Percentiles rank a stretch among this genome's conserved stretches.
Conservation (phyloP, 2,113 vertebrate genomes). For the Pan paniscus region DNA sequence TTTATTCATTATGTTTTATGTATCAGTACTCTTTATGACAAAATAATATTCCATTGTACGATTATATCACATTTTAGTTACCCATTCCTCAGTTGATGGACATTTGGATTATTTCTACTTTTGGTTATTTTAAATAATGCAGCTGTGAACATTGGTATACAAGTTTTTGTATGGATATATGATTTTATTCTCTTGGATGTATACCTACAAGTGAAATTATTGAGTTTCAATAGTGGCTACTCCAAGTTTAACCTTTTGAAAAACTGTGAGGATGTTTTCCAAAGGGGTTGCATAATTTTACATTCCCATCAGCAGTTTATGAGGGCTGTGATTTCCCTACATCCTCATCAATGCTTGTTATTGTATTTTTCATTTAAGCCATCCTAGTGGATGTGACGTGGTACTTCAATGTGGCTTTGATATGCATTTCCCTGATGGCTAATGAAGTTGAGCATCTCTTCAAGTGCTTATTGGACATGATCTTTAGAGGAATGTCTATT, state of each 20-base stretch:
- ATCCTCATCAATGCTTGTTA: neutral
- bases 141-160: neutral
- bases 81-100: neutral
- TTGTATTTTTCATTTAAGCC: neutral
- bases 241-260: neutral
- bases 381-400: no score
- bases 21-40: neutral
- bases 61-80: neutral
- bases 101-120: neutral
- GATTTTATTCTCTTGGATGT: neutral
- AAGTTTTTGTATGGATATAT: neutral
- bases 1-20: neutral
- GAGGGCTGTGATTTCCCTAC: neutral
- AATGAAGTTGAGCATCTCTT: neutral
- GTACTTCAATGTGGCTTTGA: neutral
- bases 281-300: neutral
- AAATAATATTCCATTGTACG: neutral
- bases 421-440: neutral
- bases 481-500: neutral
- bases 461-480: neutral
- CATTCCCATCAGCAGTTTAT: neutral
- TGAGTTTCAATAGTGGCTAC: neutral
- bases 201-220: neutral
- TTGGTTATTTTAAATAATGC: neutral
- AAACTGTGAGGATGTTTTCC: neutral